phyloP scores from a whole-genome alignment of 2,888 invertebrate genomes.

The Limnephilus rhombicus region DNA sequence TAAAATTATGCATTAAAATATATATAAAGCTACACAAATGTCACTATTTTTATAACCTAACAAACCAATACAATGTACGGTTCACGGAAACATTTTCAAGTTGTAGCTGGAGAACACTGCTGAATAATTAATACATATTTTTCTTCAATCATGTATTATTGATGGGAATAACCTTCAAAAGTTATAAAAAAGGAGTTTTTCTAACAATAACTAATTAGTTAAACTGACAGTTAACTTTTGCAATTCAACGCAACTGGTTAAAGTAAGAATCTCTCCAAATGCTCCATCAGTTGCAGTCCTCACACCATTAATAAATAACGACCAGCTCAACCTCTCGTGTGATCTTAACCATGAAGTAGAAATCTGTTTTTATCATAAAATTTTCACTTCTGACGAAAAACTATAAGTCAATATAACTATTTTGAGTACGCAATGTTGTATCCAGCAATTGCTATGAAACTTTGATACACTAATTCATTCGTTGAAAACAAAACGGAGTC shows the following conservation, averaged over 20 bases:
- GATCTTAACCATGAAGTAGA: neutral
- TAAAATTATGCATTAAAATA: no score
- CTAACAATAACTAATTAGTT: neutral
- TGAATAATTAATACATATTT: no score
- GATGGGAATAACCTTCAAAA: no score
- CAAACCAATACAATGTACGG: no score
- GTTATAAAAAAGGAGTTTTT: no score
- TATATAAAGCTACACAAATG: no score
- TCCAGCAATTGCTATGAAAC: neutral
- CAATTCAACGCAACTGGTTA: neutral
- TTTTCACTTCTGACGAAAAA: neutral
- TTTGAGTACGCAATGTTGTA: neutral
- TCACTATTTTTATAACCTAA: no score
- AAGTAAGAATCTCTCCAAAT: neutral
- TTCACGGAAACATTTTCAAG: no score
- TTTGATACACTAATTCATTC: no score
- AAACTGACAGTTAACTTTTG: neutral
- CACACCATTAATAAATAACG: neutral
- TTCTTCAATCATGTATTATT: no score
- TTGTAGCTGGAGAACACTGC: no score
- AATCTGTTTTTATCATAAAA: neutral
- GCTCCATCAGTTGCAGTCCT: neutral
- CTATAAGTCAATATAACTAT: neutral
- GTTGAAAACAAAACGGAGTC: neutral
- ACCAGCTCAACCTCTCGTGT: neutral